phyloP scores from a whole-genome alignment of 1,140 invertebrate species.

The Leptinotarsa defecta region DNA sequence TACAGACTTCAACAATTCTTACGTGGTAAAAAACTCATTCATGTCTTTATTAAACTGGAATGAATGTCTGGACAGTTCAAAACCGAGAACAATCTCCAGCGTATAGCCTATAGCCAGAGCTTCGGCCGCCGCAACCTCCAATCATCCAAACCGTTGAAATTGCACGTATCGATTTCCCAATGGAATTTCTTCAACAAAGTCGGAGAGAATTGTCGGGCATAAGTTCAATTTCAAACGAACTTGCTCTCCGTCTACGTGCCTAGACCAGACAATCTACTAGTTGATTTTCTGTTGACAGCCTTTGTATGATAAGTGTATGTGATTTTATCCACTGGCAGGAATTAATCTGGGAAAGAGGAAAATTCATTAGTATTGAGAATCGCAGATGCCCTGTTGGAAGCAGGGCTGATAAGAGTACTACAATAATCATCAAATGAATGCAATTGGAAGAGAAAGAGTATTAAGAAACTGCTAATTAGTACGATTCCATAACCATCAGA shows the following conservation, averaged over 20 bases:
- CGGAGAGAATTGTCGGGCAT: slow-evolving; percentile 5
- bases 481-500: too few species aligned
- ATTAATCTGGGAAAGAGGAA: neutral
- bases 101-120: neutral
- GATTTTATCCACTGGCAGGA: neutral
- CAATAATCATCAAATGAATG: too few species aligned
- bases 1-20: too few species aligned
- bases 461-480: too few species aligned
- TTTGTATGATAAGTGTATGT: neutral
- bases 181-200: slow-evolving; percentile 3
- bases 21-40: too few species aligned
- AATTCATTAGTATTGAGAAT: neutral
- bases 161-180: neutral
- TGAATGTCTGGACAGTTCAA: too few species aligned
- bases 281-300: neutral
- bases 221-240: slow-evolving; percentile 3
- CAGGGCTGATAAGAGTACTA: too few species aligned
- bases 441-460: too few species aligned
- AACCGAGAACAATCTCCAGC: neutral
- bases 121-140: neutral
- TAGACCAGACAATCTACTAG: slow-evolving; percentile 2
- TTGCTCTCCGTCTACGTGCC: neutral
- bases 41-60: too few species aligned
- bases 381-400: neutral
- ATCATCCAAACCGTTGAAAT: neutral